Evolutionary conservation across 2,113 vertebrate species (phyloP), one percentile per base, ranked within the genome.

Genomic region (Eubucco bourcierii): DNA sequence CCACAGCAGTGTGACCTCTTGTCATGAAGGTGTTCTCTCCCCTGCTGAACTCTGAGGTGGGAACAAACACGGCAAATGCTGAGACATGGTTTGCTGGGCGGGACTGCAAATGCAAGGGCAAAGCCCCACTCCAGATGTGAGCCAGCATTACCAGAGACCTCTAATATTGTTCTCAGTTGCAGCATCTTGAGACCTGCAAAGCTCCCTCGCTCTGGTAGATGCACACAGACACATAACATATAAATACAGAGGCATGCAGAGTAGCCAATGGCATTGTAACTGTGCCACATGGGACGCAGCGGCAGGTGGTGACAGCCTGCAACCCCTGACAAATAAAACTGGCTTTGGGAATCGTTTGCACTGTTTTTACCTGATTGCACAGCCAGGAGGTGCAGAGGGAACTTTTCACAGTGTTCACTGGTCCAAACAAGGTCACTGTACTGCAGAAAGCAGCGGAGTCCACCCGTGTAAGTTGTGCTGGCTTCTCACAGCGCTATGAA

Each of bases 391-490:
- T 34, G 28, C 53, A 31, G 9, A 23, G 46, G 59, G 33, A 59
- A 21, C 7, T 27, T 58, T 53, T 9, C 7, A 27, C 1, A 0
- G 6, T 4, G 34, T 58, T 37, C 15, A 7, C 64, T 19, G 56
- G 31, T 25, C 33, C 33, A 58, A 59, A 44, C 1, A 5, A 9
- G 5, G 14, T 37, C 0, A 1, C 37, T 24, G 70, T 20, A 46
- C 58, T 8, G 3, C 1, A 52, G 68, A 87, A 55, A 68, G n/a
- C 60, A 10, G n/a, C 2, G 1, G 44, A 28, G 72, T 8, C n/a
- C 2, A 0, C 13, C 1, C 0, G 18, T 0, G 2, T 0, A 3
- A 28, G 63, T 27, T 2, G 25, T 11, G 46, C 23, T 0, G 10
- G 44, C 12, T 84, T 71, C 78, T 47, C 7, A 2, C 0, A 6